Base-by-base conservation (phyloP, 2,113 vertebrate species). In the Muntiacus reevesi region DNA sequence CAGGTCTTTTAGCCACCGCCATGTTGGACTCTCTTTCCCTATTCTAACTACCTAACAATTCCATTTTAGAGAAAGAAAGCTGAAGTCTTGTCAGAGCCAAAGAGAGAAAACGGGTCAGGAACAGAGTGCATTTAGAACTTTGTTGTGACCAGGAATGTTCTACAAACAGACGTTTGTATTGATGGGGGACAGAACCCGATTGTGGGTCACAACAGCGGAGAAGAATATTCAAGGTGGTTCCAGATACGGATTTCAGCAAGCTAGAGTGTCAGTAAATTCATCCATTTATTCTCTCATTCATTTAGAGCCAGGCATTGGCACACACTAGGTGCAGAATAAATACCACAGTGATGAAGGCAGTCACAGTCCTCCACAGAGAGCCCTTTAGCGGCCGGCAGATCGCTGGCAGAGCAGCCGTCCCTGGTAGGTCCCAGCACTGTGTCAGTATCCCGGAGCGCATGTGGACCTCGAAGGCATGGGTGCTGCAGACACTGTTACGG, bases 371-470 rank as follows among this genome's bases (percentile, higher is more conserved):
- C 21, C 92, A 1, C 60, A 3, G 15, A 47, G 85, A 43, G 79
- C 59, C 21, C 1, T 0, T 10, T 8, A 11, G 47, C 36, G 4
- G 54, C 36, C 23, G 0, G 45, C 8, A 30, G 10, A 19, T 1
- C 25, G 13, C 7, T 9, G 33, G n/a, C 43, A 1, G 55, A 6
- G 16, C 54, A 55, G 67, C 81, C 14, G 16, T 23, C 15, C 81
- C 84, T 2, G 0, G 84, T 27, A 0, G 52, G 27, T 25, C 2
- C 45, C 2, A 8, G 81, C 10, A 10, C 36, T n/a, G 55, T 6
- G 67, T 59, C 17, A 5, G 4, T 45, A 28, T 27, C n/a, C 76
- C 3, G 3, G 1, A 5, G 33, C 0, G 7, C 2, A 0, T 25
- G 43, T 4, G 0, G 60, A 16, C 16, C 78, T n/a, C 6, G 3